A percentile compares a stretch with the other conserved stretches of the same genome.
These are phyloP conservation scores for Heliconius congener DNA, from an alignment of 1,140 invertebrate species.

Conservation along the genomic window DNA sequence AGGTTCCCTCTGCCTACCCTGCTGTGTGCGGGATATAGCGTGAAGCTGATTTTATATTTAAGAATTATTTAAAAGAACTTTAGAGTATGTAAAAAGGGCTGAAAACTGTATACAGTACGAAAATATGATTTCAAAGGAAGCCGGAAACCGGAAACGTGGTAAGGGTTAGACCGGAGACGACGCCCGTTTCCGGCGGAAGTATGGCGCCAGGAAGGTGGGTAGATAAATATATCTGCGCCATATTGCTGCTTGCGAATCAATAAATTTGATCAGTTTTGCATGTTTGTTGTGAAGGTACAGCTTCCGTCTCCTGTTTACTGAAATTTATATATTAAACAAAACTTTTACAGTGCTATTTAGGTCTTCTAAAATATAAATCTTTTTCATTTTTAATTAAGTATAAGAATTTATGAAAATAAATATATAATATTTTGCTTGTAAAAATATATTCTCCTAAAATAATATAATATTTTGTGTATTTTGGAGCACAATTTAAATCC, in stretches of 20 bases:
- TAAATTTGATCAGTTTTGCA: slow-evolving; percentile 76
- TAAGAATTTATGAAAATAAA: not conserved
- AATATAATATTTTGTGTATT: too few relatives aligned
- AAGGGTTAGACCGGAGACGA: slow-evolving; percentile 80
- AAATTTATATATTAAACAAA: slow-evolving; percentile 12
- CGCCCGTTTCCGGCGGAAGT: slow-evolving; percentile 76
- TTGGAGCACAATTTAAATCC: too few relatives aligned
- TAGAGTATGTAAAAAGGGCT: slow-evolving; percentile 37
- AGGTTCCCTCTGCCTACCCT: too few relatives aligned
- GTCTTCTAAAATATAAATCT: not conserved
- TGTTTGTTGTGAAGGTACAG: slow-evolving; percentile 56
- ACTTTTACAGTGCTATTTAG: not conserved
- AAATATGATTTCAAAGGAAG: slow-evolving; percentile 73
- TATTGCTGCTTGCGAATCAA: slow-evolving; percentile 73
- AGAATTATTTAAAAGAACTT: not conserved
- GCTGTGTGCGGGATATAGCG: too few relatives aligned
- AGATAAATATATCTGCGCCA: slow-evolving; percentile 75
- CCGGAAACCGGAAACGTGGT: slow-evolving; percentile 77
- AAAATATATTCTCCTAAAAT: too few relatives aligned
- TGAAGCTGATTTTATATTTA: too few relatives aligned
- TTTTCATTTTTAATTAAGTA: not conserved
- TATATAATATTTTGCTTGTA: too few relatives aligned
- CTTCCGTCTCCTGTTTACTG: slow-evolving; percentile 72
- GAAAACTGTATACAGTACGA: slow-evolving; percentile 58
- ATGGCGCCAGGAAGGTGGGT: slow-evolving; percentile 77